phyloP scores from a whole-genome alignment of 2,888 invertebrate species.

The Oegoconia quadripuncta region DNA sequence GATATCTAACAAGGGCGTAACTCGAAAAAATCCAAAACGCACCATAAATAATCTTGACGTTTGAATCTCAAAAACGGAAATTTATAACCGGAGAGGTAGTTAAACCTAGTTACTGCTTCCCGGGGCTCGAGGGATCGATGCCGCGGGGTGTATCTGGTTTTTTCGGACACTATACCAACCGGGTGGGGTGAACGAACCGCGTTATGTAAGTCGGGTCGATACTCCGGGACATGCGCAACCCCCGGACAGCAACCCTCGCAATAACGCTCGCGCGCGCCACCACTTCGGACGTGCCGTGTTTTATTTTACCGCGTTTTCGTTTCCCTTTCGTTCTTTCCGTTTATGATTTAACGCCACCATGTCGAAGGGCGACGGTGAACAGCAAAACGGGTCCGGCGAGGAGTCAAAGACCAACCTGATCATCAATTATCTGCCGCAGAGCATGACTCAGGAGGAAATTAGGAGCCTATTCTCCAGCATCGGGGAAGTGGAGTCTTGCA shows the following conservation, averaged over 20 bases:
- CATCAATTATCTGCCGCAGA: conserved; percentile 99
- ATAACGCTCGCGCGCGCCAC: conserved; percentile 72
- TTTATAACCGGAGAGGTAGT: neutral
- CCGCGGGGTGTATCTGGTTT: conserved; percentile 69
- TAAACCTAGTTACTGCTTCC: conserved; percentile 25
- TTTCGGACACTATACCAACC: conserved; percentile 76
- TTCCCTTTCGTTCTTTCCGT: conserved; percentile 80
- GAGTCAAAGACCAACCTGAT: conserved; percentile 99
- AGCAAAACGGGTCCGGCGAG: conserved; percentile 92
- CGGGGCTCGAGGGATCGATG: conserved; percentile 55
- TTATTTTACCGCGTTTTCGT: conserved; percentile 78
- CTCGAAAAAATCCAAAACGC: neutral
- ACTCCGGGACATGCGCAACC: conserved; percentile 55
- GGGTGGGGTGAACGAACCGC: conserved; percentile 74
- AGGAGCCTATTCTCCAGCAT: conserved; percentile 98
- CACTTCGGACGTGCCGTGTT: conserved; percentile 71
- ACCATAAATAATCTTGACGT: neutral
- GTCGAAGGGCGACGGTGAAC: conserved; percentile 92
- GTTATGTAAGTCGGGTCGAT: conserved; percentile 74
- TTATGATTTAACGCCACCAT: conserved; percentile 83
- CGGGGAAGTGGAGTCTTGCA: conserved; percentile 99
- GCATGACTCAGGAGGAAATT: conserved; percentile 99
- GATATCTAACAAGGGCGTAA: neutral
- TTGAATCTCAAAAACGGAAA: neutral
- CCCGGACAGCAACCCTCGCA: conserved; percentile 41